These are phyloP conservation scores for Aquatica leii DNA, from an alignment of 2,888 invertebrate species.

Conservation along the genomic window DNA sequence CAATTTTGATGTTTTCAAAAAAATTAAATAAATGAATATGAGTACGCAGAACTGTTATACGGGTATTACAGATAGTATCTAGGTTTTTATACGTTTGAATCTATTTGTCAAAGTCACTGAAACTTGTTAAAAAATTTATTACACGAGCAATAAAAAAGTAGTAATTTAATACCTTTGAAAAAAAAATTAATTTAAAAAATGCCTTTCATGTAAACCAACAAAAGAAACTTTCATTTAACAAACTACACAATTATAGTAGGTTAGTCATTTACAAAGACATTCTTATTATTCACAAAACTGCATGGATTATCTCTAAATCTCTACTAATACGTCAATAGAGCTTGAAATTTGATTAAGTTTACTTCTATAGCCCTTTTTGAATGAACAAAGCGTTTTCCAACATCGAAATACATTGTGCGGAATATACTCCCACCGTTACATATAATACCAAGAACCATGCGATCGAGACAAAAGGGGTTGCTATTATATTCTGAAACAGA, in stretches of 20 bases:
- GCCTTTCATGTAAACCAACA: conserved; percentile 3
- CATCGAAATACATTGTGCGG: conserved; percentile 38
- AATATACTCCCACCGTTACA: conserved; percentile 25
- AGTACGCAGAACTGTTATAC: too few relatives aligned
- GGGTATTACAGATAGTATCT: too few relatives aligned
- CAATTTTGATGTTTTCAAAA: too few relatives aligned
- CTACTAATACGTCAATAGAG: conserved; percentile 59
- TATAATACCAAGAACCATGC: conserved; percentile 26
- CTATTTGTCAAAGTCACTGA: too few relatives aligned
- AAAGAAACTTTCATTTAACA: conserved; percentile 9
- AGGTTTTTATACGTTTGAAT: too few relatives aligned
- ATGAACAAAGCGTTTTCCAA: conserved; percentile 34
- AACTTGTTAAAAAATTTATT: too few relatives aligned
- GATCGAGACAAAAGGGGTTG: conserved; percentile 36
- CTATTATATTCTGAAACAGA: conserved; percentile 35
- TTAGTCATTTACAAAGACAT: conserved; percentile 17
- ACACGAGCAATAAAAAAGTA: too few relatives aligned
- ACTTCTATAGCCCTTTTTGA: conserved; percentile 52
- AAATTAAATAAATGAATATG: too few relatives aligned
- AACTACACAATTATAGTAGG: conserved; percentile 12
- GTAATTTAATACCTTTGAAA: too few relatives aligned
- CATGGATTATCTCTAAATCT: conserved; percentile 57
- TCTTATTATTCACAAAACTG: conserved; percentile 41
- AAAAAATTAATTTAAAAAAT: conserved; percentile 1
- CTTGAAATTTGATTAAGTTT: conserved; percentile 61